Evolutionary conservation across 2,888 invertebrate species (phyloP).

Genomic region (Eurytoma adleriae): DNA sequence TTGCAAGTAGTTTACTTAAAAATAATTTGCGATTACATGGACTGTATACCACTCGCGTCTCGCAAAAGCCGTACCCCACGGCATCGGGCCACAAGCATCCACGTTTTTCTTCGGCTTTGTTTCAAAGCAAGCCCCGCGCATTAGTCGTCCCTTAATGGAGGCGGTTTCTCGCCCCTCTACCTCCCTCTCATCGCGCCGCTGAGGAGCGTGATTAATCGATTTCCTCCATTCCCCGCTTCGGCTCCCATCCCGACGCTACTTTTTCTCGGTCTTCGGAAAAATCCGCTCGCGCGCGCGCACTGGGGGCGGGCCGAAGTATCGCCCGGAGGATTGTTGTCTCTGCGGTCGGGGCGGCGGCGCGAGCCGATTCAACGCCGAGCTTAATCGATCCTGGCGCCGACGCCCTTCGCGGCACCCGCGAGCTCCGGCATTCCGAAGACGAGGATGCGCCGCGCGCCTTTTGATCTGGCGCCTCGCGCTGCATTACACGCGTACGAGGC

Average conservation of each 20-base stretch:
- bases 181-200: conserved; percentile 27
- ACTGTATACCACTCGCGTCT: too few species aligned
- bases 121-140: conserved; percentile 30
- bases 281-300: neutral
- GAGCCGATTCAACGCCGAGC: conserved; percentile 9
- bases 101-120: conserved; percentile 32
- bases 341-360: conserved; percentile 22
- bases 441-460: conserved; percentile 11
- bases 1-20: too few species aligned
- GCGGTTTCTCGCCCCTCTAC: conserved; percentile 23
- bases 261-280: conserved; percentile 29
- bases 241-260: neutral
- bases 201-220: conserved; percentile 57
- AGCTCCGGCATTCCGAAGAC: conserved; percentile 1
- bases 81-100: neutral
- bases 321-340: conserved; percentile 28
- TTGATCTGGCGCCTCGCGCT: conserved; percentile 18
- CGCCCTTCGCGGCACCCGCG: conserved; percentile 8
- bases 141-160: conserved; percentile 34
- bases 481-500: neutral
- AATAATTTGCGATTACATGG: too few species aligned
- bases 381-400: conserved; percentile 52
- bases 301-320: neutral
- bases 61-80: neutral
- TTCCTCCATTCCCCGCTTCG: conserved; percentile 20